Conservation (phyloP, 2,888 invertebrate species). For the Pheosia tremula region DNA sequence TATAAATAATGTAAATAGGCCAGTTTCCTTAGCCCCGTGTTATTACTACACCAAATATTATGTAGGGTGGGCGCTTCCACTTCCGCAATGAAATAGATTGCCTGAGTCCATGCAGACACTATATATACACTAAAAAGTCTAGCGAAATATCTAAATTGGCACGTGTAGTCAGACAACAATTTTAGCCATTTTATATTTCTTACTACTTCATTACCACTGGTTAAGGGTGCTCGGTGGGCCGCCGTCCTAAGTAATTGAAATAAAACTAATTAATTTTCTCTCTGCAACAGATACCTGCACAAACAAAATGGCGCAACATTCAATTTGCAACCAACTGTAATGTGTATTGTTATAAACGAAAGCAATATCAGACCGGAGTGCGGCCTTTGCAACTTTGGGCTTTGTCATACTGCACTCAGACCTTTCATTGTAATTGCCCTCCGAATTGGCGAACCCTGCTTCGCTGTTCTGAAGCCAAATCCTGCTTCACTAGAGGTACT, state of each 20-base stretch:
- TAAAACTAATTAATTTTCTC: too few species aligned
- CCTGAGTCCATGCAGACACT: background rate
- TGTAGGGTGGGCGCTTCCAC: background rate
- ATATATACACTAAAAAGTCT: too few species aligned
- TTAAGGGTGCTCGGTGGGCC: too few species aligned
- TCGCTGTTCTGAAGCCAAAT: background rate
- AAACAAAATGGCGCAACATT: conserved; percentile 15
- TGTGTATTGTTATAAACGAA: conserved; percentile 24
- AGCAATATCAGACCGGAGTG: conserved; percentile 12
- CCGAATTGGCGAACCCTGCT: background rate
- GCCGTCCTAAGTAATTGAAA: too few species aligned
- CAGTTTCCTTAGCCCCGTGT: conserved; percentile 43
- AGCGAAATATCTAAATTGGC: too few species aligned
- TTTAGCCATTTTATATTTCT: too few species aligned
- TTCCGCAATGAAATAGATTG: background rate
- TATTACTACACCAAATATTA: background rate
- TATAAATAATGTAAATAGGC: conserved; percentile 68
- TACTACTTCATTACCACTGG: too few species aligned
- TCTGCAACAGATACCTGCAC: background rate
- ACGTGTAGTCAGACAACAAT: too few species aligned
- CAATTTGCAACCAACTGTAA: conserved; percentile 30
- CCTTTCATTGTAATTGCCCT: background rate
- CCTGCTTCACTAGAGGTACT: background rate
- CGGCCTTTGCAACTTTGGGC: conserved; percentile 8
- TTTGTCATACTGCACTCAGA: conserved; percentile 8